Evolutionary conservation across 2,888 invertebrate genomes (phyloP).

Genomic region (Vanessa cardui): DNA sequence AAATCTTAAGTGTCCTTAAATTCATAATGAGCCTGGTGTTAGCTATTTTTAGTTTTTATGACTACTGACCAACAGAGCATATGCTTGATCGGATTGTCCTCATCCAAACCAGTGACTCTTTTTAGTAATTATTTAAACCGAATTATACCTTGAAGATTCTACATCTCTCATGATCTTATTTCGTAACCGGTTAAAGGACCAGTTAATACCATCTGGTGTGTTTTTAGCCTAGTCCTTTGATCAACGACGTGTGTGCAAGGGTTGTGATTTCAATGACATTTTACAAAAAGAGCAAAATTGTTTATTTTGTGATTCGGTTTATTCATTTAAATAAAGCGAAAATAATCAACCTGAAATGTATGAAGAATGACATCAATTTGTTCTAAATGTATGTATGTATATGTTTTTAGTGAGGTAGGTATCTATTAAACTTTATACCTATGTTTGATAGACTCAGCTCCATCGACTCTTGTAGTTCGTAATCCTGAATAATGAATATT

Average conservation of each 20-base stretch:
- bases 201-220: conserved; percentile 32
- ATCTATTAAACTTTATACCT: no score
- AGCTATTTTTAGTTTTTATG: neutral
- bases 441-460: no score
- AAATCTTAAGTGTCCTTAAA: no score
- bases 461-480: no score
- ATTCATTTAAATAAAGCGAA: conserved; percentile 16
- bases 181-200: conserved; percentile 42
- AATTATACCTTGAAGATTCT: conserved; percentile 61
- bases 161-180: conserved; percentile 47
- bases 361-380: no score
- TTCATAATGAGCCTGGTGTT: no score
- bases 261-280: conserved; percentile 49
- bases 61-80: conserved; percentile 8
- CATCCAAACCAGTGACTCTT: conserved; percentile 49
- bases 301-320: conserved; percentile 44
- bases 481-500: no score
- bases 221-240: conserved; percentile 49
- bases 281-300: conserved; percentile 53
- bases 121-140: conserved; percentile 55
- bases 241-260: conserved; percentile 53
- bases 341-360: no score
- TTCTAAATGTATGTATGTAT: no score
- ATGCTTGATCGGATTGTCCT: conserved; percentile 48
- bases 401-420: no score